phyloP scores from a whole-genome alignment of 2,888 invertebrate genomes.

The Phalera bucephala region DNA sequence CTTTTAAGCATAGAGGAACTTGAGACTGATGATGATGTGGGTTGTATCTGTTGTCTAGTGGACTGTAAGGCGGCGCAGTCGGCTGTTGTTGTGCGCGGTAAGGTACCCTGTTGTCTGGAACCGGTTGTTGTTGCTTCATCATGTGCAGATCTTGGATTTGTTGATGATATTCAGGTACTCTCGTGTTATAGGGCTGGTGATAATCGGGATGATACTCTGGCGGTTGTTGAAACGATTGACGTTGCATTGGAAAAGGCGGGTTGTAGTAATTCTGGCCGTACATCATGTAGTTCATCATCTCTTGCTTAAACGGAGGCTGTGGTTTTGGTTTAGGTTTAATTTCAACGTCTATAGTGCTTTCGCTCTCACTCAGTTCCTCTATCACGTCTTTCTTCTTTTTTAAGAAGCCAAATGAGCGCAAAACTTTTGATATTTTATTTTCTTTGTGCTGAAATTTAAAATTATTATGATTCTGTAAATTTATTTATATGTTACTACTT shows the following conservation, averaged over 20 bases:
- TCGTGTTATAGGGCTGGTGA: constrained; percentile 27
- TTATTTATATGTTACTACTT: no score
- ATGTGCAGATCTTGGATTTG: constrained; percentile 17
- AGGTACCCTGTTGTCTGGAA: constrained; percentile 4
- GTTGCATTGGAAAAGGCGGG: constrained; percentile 41
- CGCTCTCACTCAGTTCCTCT: constrained; percentile 59
- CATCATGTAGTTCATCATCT: constrained; percentile 60
- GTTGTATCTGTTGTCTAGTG: constrained; percentile 33
- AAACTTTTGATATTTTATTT: constrained; percentile 50
- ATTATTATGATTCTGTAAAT: constrained; percentile 4
- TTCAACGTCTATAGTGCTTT: constrained; percentile 46
- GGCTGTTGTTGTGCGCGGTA: constrained; percentile 23
- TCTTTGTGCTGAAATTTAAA: constrained; percentile 47
- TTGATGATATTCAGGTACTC: constrained; percentile 15
- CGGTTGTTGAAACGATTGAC: constrained; percentile 22
- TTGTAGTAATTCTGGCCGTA: constrained; percentile 54
- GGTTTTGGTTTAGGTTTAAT: constrained; percentile 25
- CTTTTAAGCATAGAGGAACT: constrained; percentile 64
- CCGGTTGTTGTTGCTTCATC: constrained; percentile 5
- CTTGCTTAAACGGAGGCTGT: constrained; percentile 50
- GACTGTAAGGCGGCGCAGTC: constrained; percentile 30
- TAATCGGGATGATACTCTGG: constrained; percentile 26
- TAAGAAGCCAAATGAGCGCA: constrained; percentile 52
- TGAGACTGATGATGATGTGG: constrained; percentile 35
- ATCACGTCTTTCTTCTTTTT: constrained; percentile 53